Base-by-base conservation (phyloP, 2,888 invertebrate species). In the Ichneumoninae sp. region DNA sequence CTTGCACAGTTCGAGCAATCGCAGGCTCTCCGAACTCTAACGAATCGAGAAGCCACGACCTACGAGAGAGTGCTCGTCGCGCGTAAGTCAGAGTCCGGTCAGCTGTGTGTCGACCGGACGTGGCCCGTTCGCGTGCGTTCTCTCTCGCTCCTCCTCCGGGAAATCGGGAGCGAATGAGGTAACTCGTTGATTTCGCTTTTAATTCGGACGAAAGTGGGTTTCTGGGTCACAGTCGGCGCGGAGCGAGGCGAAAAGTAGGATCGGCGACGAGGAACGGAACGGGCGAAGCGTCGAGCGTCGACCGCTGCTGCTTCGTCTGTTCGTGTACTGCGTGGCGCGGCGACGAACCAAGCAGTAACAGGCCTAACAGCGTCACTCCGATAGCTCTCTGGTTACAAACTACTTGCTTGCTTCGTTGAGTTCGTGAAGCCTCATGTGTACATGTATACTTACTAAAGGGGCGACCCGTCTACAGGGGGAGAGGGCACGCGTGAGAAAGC, bases 151-250 rank as follows among this genome's bases (percentile, higher is more conserved):
- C 69, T 85, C 80, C 82, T 85, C 77, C 85, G 85, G 87, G 81
- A 87, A 87, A 87, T 87, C 85, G 85, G 83, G 85, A 87, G 82
- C 86, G 84, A 85, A 84, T 87, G 83, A 86, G 84, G 89, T 86
- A 88, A 88, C 88, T 85, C 88, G 88, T 89, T 86, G 91, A 91
- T 91, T 91, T 91, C 91, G 90, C 90, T 91, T 91, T 91, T 91
- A 91, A 91, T 91, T 91, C 87, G 88, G 88, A 88, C 83, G 89
- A 91, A 91, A 91, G 90, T 91, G 86, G 91, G 91, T 91, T 91
- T 91, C 83, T 91, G 85, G 91, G 91, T 89, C 90, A 63, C 16
- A 90, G 81, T 80, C 81, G 83, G 66, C 63, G 30, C 63, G 87
- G 87, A 84, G 86, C 84, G 85, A 79, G 69, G 87, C 88, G 89